These are phyloP conservation scores for Scrobipalpa atriplicella DNA, from an alignment of 2,888 invertebrate species.

Conservation along the genomic window DNA sequence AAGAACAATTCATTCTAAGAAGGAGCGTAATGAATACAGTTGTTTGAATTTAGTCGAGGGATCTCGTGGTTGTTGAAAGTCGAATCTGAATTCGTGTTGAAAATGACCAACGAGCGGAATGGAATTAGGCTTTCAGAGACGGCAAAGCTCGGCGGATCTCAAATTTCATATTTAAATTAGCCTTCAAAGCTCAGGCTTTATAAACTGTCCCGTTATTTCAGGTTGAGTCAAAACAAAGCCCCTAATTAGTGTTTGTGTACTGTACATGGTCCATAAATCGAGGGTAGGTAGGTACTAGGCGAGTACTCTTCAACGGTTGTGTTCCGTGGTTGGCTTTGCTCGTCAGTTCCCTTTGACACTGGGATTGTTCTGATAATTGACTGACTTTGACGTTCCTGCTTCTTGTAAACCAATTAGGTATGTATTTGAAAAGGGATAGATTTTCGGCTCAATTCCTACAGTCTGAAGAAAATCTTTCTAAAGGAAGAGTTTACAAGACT, in stretches of 20 bases:
- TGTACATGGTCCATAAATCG: neutral
- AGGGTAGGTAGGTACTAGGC: neutral
- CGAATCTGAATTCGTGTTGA: neutral
- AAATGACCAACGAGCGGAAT: slow-evolving; percentile 2
- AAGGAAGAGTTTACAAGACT: neutral
- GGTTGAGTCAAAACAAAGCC: neutral
- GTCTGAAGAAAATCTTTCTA: neutral
- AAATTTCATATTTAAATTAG: neutral
- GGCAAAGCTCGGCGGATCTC: neutral
- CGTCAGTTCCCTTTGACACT: neutral
- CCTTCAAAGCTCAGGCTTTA: neutral
- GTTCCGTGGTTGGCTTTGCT: neutral
- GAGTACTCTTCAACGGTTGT: neutral
- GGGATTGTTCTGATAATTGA: neutral
- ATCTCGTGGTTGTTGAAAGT: neutral
- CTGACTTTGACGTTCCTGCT: neutral
- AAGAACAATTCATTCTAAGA: neutral
- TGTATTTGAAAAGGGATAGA: neutral
- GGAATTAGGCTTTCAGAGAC: neutral
- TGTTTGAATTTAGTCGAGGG: slow-evolving; percentile 1
- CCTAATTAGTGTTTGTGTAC: neutral
- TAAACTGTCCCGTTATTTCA: neutral
- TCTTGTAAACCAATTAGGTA: neutral
- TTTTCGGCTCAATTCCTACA: neutral
- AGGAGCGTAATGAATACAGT: neutral